Evolutionary conservation across 2,113 vertebrate species (phyloP), one percentile per base, ranked within the genome.

Genomic region (Saimiri boliviensis): DNA sequence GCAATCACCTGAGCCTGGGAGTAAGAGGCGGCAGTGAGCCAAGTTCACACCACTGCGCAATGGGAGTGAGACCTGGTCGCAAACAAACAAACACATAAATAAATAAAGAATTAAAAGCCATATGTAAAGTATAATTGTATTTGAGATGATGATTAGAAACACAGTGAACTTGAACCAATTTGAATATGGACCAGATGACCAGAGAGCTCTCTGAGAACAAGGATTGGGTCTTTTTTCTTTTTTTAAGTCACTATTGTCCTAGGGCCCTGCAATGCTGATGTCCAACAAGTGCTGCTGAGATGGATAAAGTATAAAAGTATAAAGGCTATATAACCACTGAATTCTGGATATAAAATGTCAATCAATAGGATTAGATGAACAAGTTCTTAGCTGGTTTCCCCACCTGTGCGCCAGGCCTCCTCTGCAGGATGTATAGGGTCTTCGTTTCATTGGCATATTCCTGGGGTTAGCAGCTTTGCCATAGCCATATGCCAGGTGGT

Each of bases 81-180:
- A 60, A 30, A 60, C 5, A 60, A 60, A 60, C 25, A 27, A 6
- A 49, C 49, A 49, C 8, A 58, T 4, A 60, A 60, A 11, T 27
- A 60, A 11, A 45, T 13, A 63, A 30, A 32, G 13, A 63, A 63
- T 5, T 63, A 71, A 71, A 97, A 84, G 20, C 37, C 93, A 16
- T 73, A 42, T 3, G 47, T 94, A 95, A 97, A 97, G 89, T 73
- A 90, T 77, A 92, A 95, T 96, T 97, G 96, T 63, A 16, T 81
- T 6, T 76, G 88, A 97, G 66, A 96, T 58, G 40, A 79, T 49
- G 52, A 93, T 90, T 82, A 96, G 54, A 54, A 86, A 52, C 32
- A 85, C 47, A 35, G 77, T 94, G 93, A 97, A 96, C 70, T 89
- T 77, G 76, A 94, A 76, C 30, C 30, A 71, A 49, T 45, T 58